phyloP scores from a whole-genome alignment of 2,888 invertebrate genomes.

The Platerodrilus igneus region DNA sequence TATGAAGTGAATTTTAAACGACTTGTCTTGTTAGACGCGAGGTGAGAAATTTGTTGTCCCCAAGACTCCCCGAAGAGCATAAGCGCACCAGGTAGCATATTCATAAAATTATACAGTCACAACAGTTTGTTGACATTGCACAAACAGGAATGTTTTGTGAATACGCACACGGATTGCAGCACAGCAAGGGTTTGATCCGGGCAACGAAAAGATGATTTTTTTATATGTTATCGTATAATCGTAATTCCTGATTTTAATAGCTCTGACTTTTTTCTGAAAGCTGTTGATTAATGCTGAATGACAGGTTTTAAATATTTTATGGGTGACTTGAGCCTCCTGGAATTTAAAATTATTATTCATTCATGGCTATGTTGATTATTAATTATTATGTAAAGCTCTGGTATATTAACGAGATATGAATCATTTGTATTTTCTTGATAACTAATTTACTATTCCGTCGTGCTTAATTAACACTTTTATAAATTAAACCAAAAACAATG shows the following conservation, averaged over 20 bases:
- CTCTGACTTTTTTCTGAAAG: constrained; percentile 38
- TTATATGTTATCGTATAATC: constrained; percentile 47
- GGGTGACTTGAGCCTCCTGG: constrained; percentile 31
- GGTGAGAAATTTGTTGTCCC: constrained; percentile 50
- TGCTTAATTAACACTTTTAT: too few species aligned
- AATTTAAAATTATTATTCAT: too few species aligned
- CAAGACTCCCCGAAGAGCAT: constrained; percentile 41
- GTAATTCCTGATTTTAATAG: constrained; percentile 47
- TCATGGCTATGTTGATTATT: too few species aligned
- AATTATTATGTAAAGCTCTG: too few species aligned
- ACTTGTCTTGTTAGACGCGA: constrained; percentile 47
- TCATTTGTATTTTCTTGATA: too few species aligned
- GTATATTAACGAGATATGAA: too few species aligned
- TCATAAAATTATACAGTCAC: constrained; percentile 28
- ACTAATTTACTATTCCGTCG: too few species aligned
- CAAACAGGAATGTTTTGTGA: constrained; percentile 22
- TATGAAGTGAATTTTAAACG: constrained; percentile 45
- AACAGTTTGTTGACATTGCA: constrained; percentile 11
- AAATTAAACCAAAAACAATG: too few species aligned
- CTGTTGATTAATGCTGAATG: constrained; percentile 43
- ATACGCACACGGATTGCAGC: constrained; percentile 36
- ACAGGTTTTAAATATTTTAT: constrained; percentile 32
- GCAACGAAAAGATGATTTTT: constrained; percentile 40
- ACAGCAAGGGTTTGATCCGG: constrained; percentile 44
- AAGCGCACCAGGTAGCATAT: constrained; percentile 38